Conservation (phyloP, 1,140 invertebrate species). For the Myzus persicae region DNA sequence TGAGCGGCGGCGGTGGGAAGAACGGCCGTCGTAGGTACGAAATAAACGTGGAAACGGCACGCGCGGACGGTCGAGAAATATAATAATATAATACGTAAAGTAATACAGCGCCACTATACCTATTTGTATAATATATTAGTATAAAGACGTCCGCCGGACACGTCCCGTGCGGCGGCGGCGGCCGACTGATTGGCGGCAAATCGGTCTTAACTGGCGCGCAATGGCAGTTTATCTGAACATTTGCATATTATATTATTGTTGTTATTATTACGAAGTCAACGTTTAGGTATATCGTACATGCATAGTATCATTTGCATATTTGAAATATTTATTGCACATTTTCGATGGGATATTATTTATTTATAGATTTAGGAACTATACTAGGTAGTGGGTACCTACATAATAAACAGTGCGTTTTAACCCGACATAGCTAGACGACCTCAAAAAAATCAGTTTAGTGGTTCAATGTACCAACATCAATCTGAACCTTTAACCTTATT, state of each 20-base stretch:
- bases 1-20: background rate
- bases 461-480: background rate
- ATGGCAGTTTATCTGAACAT: background rate
- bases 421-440: too few species aligned
- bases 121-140: background rate
- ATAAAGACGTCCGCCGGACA: conserved; percentile 20
- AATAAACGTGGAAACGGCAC: background rate
- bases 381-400: too few species aligned
- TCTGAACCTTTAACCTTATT: background rate
- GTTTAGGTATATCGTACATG: background rate
- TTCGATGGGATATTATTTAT: too few species aligned
- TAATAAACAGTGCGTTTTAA: too few species aligned
- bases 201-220: background rate
- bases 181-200: conserved; percentile 26
- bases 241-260: background rate
- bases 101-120: background rate
- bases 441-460: background rate
- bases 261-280: background rate
- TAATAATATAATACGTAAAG: background rate
- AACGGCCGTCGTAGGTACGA: background rate
- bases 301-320: background rate
- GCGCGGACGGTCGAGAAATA: background rate
- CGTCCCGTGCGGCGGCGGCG: background rate
- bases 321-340: background rate
- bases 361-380: too few species aligned